Percentiles rank a stretch among this genome's conserved stretches.
Conservation (phyloP, 2,113 vertebrate genomes). For the Aplodontia rufa region DNA sequence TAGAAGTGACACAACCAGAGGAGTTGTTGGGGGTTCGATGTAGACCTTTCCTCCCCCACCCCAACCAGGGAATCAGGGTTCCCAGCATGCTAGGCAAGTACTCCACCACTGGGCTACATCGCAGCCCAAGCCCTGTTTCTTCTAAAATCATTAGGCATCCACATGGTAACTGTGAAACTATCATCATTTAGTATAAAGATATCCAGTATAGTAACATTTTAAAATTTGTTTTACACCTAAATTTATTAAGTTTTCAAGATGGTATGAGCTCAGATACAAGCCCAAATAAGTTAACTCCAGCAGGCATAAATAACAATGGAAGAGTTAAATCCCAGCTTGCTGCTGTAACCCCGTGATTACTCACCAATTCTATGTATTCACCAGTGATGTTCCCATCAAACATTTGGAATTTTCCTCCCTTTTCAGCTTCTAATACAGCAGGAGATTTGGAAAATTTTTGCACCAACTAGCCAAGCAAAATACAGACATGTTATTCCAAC, state of each 20-base stretch:
- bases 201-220: background rate
- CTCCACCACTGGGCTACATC: too few species aligned
- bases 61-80: too few species aligned
- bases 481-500: background rate
- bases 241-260: background rate
- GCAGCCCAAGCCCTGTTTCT: background rate
- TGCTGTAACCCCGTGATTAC: background rate
- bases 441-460: slow-evolving; percentile 82
- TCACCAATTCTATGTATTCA: slow-evolving; percentile 84
- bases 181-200: background rate
- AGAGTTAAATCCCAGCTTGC: background rate
- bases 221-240: slow-evolving; percentile 22
- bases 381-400: slow-evolving; percentile 81
- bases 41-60: background rate
- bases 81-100: too few species aligned
- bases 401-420: slow-evolving; percentile 83
- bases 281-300: background rate
- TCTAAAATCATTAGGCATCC: background rate
- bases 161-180: background rate
- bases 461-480: slow-evolving; percentile 76
- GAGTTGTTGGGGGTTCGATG: background rate
- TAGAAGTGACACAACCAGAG: background rate
- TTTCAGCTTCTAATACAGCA: slow-evolving; percentile 83
- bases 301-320: background rate
- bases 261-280: slow-evolving; percentile 5